A percentile compares a stretch with the other conserved stretches of the same genome.
Evolutionary conservation across 2,797 vertebrate species (phyloP).

Genomic region (Ibycter americanus): DNA sequence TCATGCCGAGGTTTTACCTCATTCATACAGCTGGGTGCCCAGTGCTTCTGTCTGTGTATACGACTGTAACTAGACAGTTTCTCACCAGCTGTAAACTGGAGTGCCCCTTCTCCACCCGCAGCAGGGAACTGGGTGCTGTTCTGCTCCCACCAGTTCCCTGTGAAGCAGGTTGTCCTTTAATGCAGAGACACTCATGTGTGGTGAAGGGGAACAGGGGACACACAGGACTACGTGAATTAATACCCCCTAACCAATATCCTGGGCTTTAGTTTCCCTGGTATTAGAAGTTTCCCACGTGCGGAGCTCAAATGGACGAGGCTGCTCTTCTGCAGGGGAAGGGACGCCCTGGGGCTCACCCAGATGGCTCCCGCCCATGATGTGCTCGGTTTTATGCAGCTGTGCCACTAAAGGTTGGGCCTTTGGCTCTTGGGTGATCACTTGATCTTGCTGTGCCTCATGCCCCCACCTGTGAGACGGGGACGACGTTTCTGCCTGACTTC

Average conservation of each 20-base stretch:
- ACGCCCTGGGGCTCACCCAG: background rate
- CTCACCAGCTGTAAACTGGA: background rate
- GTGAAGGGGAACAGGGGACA: background rate
- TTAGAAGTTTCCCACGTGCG: accelerated
- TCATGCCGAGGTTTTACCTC: background rate
- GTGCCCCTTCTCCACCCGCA: background rate
- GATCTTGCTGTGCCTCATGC: background rate
- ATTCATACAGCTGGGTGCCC: background rate
- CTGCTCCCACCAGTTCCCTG: background rate
- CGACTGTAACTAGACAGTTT: background rate
- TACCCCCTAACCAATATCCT: background rate
- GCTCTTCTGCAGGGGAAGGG: background rate
- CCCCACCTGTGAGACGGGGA: background rate
- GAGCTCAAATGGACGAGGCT: accelerated
- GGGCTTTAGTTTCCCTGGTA: background rate
- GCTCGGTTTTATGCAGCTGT: background rate
- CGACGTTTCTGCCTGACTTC: background rate
- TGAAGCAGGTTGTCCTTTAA: background rate
- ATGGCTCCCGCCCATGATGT: background rate
- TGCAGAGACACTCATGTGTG: background rate
- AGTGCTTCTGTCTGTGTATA: background rate
- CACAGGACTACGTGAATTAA: background rate
- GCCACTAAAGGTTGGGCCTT: background rate
- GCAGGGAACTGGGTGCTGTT: background rate
- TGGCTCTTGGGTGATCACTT: background rate